phyloP scores from a whole-genome alignment of 2,113 vertebrate genomes.

The Nettapus auritus region DNA sequence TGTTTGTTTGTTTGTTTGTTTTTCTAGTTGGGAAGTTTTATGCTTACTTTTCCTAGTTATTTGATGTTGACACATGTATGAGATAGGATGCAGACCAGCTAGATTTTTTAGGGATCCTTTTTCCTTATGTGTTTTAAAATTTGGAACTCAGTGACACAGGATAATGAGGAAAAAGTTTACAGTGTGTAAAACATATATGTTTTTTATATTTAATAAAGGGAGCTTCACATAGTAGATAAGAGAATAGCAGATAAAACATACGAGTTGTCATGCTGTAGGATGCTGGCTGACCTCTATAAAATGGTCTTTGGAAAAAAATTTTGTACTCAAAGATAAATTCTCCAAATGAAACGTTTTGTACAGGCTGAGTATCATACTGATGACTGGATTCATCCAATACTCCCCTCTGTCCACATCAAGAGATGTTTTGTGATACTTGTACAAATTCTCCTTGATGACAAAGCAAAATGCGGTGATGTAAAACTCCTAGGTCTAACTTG shows the following conservation, averaged over 20 bases:
- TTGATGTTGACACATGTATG: neutral
- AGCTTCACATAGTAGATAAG: neutral
- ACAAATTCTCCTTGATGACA: neutral
- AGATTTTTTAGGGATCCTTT: neutral
- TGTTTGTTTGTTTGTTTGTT: too few species aligned
- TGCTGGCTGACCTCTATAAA: neutral
- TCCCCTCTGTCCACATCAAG: neutral
- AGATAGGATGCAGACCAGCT: neutral
- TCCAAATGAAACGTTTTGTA: neutral
- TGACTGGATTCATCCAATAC: accelerated
- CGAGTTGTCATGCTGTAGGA: neutral
- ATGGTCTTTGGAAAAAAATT: neutral
- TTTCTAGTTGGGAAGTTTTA: neutral
- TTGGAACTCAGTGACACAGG: neutral
- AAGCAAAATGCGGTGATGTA: neutral
- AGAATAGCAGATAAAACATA: neutral
- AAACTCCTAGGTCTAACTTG: neutral
- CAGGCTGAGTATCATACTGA: neutral
- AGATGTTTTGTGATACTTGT: neutral
- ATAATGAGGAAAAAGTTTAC: neutral
- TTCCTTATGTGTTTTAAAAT: neutral
- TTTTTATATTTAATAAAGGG: neutral
- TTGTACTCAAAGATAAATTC: neutral
- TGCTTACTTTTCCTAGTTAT: neutral
- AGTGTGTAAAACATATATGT: neutral